Conservation (phyloP, 2,888 invertebrate species). For the Leptodirus hochenwartii region DNA sequence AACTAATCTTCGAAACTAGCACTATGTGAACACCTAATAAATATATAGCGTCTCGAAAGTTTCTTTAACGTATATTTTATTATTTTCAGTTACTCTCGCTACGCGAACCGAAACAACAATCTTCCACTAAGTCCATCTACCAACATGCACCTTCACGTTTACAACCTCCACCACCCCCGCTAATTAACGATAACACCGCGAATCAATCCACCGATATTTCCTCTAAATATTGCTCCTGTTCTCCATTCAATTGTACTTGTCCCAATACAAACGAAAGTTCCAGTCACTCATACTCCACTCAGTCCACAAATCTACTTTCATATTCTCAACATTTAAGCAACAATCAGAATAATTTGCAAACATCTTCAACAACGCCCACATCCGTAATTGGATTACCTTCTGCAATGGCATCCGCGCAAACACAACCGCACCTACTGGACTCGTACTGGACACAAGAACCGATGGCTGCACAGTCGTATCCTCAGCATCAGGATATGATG, state of each 20-base stretch:
- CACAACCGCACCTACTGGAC: constrained; percentile 18
- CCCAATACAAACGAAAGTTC: no score
- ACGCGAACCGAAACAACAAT: constrained; percentile 33
- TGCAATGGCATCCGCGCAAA: no score
- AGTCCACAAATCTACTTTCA: no score
- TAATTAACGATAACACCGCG: constrained; percentile 35
- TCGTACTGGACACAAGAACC: constrained; percentile 28
- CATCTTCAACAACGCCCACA: no score
- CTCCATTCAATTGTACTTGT: constrained; percentile 58
- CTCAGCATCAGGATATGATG: no score
- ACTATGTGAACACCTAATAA: no score
- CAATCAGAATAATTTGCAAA: constrained; percentile 11
- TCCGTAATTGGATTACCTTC: not conserved
- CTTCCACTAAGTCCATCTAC: constrained; percentile 22
- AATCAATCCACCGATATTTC: not conserved
- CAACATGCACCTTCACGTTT: not conserved
- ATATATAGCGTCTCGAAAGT: no score
- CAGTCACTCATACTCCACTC: no score
- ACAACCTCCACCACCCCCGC: constrained; percentile 32
- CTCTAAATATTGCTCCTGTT: constrained; percentile 44
- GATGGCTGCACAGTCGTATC: constrained; percentile 23
- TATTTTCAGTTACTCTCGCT: constrained; percentile 34
- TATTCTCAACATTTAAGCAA: constrained; percentile 13
- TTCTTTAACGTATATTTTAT: no score
- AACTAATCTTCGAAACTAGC: no score